Conservation (phyloP, 2,113 vertebrate species). For the Vidua chalybeata region DNA sequence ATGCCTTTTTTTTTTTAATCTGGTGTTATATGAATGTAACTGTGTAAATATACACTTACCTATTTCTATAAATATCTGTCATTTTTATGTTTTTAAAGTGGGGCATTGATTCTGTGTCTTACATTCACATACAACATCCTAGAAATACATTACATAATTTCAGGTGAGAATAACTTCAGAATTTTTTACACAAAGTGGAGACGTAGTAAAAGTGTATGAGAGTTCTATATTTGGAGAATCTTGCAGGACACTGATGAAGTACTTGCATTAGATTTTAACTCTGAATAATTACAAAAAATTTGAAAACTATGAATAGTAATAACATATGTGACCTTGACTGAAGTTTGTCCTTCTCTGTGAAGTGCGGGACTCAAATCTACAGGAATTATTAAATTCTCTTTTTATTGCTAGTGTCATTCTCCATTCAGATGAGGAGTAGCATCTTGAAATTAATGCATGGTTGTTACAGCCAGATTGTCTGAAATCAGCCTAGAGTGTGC, state of each 20-base stretch:
- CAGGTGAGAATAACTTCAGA: background rate
- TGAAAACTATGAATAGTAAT: background rate
- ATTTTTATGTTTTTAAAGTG: background rate
- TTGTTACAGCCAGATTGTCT: background rate
- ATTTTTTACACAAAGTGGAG: background rate
- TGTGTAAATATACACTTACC: background rate
- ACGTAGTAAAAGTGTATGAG: background rate
- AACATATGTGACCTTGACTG: background rate
- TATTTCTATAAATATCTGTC: background rate
- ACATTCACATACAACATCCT: background rate
- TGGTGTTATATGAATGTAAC: background rate
- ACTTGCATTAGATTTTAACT: background rate
- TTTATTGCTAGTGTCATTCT: background rate
- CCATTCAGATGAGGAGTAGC: background rate
- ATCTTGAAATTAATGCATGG: background rate
- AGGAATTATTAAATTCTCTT: background rate
- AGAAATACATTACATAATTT: background rate
- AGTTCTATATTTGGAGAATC: background rate
- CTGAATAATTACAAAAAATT: background rate
- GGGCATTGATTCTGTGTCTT: background rate
- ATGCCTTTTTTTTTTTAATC: background rate
- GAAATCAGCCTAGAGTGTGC: background rate
- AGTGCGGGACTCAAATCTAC: background rate
- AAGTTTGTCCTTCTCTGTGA: background rate
- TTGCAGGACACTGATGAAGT: background rate